Evolutionary conservation across 2,888 invertebrate species (phyloP).

Genomic region (Linhomoeus sp.): DNA sequence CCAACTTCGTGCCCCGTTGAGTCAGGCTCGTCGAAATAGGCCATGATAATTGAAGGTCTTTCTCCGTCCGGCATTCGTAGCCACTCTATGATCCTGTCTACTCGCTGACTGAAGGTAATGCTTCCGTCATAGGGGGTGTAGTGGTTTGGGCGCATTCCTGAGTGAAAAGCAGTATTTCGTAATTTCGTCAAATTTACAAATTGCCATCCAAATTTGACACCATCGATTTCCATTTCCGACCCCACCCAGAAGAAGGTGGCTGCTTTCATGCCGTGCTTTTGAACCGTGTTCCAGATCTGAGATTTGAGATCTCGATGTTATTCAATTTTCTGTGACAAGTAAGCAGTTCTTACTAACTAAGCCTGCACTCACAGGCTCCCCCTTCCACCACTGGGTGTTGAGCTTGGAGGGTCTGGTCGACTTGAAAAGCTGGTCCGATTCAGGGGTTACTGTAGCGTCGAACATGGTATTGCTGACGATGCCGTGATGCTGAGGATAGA

Average conservation of each 20-base stretch:
- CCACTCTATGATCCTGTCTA: constrained; percentile 16
- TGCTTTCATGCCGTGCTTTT: constrained; percentile 14
- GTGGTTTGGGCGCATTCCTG: constrained; percentile 7
- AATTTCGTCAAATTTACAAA: too few relatives aligned
- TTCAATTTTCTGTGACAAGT: too few relatives aligned
- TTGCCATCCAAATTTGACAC: constrained; percentile 4
- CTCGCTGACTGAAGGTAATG: constrained; percentile 9
- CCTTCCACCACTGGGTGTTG: too few relatives aligned
- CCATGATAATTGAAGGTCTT: constrained; percentile 10
- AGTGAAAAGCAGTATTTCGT: too few relatives aligned
- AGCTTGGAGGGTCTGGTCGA: too few relatives aligned
- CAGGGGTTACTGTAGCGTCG: too few relatives aligned
- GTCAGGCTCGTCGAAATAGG: constrained; percentile 19
- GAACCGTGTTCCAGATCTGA: constrained; percentile 17
- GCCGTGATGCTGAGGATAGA: too few relatives aligned
- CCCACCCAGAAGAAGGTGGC: constrained; percentile 19
- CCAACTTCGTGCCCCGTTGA: constrained; percentile 12
- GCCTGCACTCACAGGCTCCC: too few relatives aligned
- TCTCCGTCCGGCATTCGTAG: constrained; percentile 9
- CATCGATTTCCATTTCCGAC: constrained; percentile 19
- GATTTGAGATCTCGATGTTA: too few relatives aligned
- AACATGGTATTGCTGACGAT: too few relatives aligned
- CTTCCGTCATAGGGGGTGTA: constrained; percentile 8
- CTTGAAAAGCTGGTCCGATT: too few relatives aligned
- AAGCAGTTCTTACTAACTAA: too few relatives aligned